phyloP scores from a whole-genome alignment of 2,113 vertebrate genomes.

The Australoheros scitulus region DNA sequence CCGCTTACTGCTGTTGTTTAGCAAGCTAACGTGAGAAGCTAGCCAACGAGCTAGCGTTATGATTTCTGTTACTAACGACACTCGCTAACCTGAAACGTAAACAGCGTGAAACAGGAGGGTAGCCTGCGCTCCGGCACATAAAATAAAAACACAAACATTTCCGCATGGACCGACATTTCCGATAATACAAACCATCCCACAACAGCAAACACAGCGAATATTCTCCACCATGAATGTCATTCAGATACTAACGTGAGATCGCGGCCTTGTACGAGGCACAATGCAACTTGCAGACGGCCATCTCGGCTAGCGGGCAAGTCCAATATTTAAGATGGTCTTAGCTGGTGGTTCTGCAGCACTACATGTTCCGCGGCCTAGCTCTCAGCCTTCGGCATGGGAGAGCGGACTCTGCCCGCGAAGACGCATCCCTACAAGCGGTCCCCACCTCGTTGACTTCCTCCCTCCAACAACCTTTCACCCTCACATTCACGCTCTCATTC shows the following conservation, averaged over 20 bases:
- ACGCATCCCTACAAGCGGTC: conserved; percentile 54
- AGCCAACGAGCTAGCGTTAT: conserved; percentile 62
- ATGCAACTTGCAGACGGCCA: conserved; percentile 77
- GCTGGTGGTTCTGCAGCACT: conserved; percentile 45
- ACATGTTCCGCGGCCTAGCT: conserved; percentile 52
- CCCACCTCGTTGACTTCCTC: conserved; percentile 73
- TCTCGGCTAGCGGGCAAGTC: conserved; percentile 71
- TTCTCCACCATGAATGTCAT: conserved; percentile 53
- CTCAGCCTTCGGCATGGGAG: conserved; percentile 34
- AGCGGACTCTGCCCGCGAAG: conserved; percentile 43
- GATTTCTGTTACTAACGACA: conserved; percentile 51
- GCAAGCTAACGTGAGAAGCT: conserved; percentile 54
- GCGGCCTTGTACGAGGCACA: conserved; percentile 78
- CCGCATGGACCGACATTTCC: conserved; percentile 8
- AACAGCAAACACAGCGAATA: conserved; percentile 26
- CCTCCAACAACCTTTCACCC: conserved; percentile 69
- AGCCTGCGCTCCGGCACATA: conserved; percentile 12
- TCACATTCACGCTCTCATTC: too few relatives aligned
- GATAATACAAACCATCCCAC: conserved; percentile 25
- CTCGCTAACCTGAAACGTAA: conserved; percentile 65
- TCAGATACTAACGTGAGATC: conserved; percentile 60
- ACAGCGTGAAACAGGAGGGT: conserved; percentile 64
- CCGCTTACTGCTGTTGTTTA: conserved; percentile 72
- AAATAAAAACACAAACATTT: conserved; percentile 1
- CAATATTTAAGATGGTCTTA: conserved; percentile 49